Conservation (phyloP, 2,113 vertebrate genomes). For the Ailuropoda melanoleuca region DNA sequence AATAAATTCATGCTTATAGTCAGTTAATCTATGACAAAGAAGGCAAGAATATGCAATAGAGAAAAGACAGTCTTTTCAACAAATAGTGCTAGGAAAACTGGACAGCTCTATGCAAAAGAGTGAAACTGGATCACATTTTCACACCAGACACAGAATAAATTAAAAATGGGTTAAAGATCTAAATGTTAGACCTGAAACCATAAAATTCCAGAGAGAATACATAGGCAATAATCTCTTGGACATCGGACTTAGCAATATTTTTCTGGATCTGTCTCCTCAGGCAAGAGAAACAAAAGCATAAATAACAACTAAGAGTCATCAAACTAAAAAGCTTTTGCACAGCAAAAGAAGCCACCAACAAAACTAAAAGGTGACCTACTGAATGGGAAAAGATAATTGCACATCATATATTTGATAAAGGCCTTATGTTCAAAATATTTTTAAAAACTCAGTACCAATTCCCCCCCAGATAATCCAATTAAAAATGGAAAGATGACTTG, state of each 20-base stretch:
- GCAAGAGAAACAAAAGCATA: neutral
- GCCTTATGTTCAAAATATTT: neutral
- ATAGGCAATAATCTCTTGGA: neutral
- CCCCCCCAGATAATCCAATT: neutral
- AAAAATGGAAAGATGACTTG: neutral
- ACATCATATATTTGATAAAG: neutral
- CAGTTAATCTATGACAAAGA: neutral
- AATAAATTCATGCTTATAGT: neutral
- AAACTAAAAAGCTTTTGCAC: neutral
- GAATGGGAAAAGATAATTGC: neutral
- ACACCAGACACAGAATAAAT: neutral
- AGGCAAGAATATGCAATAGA: neutral
- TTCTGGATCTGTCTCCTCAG: neutral
- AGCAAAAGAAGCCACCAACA: neutral
- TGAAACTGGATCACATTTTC: neutral
- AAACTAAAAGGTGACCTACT: neutral
- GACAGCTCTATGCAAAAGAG: neutral
- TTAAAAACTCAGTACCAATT: neutral
- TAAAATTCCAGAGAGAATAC: neutral
- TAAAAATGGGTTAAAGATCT: neutral
- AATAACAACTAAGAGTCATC: neutral
- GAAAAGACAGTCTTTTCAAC: neutral
- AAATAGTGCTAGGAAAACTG: neutral
- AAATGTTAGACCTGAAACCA: neutral
- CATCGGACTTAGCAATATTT: neutral